Evolutionary conservation across 1,140 invertebrate genomes (phyloP).

Genomic region (Bombyx mandarina): DNA sequence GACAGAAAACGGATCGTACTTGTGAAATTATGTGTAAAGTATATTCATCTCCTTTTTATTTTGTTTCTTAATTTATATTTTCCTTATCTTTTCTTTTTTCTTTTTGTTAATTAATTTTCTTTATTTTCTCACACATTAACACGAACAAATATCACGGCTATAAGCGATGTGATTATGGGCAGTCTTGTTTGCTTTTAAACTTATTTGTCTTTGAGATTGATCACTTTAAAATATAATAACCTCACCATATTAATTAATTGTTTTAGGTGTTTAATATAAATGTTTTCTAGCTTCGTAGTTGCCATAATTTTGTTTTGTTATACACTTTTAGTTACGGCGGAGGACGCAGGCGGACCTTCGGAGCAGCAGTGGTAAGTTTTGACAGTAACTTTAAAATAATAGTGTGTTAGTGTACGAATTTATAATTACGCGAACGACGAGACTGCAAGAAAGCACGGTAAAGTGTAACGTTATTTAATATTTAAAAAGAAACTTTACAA

Average conservation of each 20-base stretch:
- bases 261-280: background rate
- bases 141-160: too few species aligned
- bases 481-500: conserved; percentile 9
- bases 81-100: background rate
- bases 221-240: background rate
- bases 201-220: background rate
- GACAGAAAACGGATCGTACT: conserved; percentile 26
- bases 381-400: conserved; percentile 36
- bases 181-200: background rate
- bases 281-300: background rate
- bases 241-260: background rate
- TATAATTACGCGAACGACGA: conserved; percentile 8
- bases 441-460: conserved; percentile 12
- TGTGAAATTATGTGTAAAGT: conserved; percentile 44
- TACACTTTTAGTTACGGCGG: conserved; percentile 48
- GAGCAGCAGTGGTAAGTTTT: conserved; percentile 49
- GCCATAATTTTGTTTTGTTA: background rate
- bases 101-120: background rate
- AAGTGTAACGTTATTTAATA: conserved; percentile 18
- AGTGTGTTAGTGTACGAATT: conserved; percentile 32
- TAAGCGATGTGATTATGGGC: too few species aligned
- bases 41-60: conserved; percentile 18
- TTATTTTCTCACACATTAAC: background rate
- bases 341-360: conserved; percentile 8
- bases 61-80: background rate